Conservation (phyloP, 2,113 vertebrate species). For the Salminus brasiliensis region DNA sequence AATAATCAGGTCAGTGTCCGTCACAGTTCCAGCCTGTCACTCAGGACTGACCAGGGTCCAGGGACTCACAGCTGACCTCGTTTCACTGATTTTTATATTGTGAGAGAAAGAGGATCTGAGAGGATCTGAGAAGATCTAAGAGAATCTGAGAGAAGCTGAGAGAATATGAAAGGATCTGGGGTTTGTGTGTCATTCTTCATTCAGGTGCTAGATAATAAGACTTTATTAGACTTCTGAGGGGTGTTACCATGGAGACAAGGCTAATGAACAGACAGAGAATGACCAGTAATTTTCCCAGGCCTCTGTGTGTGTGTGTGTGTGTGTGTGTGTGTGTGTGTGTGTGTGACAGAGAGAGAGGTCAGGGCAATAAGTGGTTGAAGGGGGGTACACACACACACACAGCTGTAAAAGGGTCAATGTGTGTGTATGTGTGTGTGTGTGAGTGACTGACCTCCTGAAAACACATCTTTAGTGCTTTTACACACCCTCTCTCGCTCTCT, state of each 20-base stretch:
- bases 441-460: constrained; percentile 1
- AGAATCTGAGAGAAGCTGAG: too few species aligned
- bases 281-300: constrained; percentile 44
- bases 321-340: not conserved
- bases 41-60: too few species aligned
- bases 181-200: not conserved
- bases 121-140: too few species aligned
- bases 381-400: too few species aligned
- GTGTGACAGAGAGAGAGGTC: too few species aligned
- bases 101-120: too few species aligned
- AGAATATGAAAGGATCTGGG: too few species aligned
- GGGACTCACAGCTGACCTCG: too few species aligned
- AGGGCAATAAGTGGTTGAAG: not conserved
- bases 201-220: constrained; percentile 6
- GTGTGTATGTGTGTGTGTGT: not conserved
- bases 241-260: constrained; percentile 14
- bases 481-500: not conserved
- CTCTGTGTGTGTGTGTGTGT: constrained; percentile 7
- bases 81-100: too few species aligned
- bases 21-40: too few species aligned
- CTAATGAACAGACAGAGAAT: constrained; percentile 39
- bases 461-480: constrained; percentile 14
- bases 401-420: not conserved
- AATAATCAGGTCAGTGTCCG: too few species aligned
- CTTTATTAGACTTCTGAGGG: not conserved